phyloP scores from a whole-genome alignment of 2,113 vertebrate genomes.

The Muscicapa adusta region DNA sequence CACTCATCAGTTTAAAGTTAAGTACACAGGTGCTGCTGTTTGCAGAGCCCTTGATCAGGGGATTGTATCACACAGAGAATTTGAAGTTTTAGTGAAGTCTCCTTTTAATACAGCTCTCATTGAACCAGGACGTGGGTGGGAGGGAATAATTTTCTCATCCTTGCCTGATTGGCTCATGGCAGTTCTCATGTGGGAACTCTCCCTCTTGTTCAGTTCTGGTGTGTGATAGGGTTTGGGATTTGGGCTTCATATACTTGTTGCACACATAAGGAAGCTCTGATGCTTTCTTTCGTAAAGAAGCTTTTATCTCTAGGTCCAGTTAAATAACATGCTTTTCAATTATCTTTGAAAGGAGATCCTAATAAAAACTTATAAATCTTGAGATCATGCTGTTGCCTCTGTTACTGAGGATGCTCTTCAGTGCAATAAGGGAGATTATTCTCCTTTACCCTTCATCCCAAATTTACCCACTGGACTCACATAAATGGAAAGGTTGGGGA shows the following conservation, averaged over 20 bases:
- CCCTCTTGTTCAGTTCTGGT: neutral
- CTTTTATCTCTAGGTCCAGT: neutral
- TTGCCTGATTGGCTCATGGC: neutral
- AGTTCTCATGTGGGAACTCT: neutral
- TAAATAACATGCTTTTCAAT: neutral
- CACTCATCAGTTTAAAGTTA: neutral
- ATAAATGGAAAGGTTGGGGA: neutral
- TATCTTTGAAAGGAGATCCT: neutral
- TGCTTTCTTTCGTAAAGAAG: neutral
- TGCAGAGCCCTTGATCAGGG: neutral
- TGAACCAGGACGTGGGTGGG: neutral
- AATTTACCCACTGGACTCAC: neutral
- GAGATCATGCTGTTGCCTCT: neutral
- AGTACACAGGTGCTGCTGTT: neutral
- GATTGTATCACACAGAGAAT: neutral
- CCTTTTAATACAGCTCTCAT: neutral
- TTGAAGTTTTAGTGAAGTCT: neutral
- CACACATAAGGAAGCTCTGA: neutral
- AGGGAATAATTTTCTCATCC: neutral
- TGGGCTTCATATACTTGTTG: neutral
- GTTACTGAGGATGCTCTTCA: neutral
- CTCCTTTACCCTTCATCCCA: neutral
- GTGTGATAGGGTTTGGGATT: neutral
- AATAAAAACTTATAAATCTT: neutral
- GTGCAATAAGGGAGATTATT: neutral